Conservation (phyloP, 1,140 invertebrate species). For the Periplaneta americana region DNA sequence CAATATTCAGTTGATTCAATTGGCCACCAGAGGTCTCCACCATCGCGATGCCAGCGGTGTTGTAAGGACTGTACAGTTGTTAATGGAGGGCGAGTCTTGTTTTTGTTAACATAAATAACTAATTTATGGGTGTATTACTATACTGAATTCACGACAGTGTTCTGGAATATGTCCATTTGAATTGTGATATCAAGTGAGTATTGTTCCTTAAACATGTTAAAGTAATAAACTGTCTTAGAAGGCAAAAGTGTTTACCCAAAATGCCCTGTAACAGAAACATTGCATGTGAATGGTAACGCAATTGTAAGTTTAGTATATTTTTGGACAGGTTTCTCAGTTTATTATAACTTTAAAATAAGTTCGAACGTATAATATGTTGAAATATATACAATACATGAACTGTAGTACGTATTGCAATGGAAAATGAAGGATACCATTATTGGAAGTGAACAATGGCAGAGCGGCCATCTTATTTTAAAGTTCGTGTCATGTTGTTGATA, state of each 20-base stretch:
- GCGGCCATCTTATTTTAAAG: background rate
- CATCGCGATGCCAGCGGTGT: background rate
- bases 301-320: no score
- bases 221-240: background rate
- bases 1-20: background rate
- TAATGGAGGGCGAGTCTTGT: background rate
- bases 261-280: background rate
- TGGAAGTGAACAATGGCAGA: background rate
- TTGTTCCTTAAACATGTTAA: background rate
- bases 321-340: no score
- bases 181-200: background rate
- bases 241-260: background rate
- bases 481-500: background rate
- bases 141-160: no score
- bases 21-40: background rate
- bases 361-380: no score
- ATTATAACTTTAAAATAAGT: no score
- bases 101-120: background rate
- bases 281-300: background rate
- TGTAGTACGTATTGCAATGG: background rate
- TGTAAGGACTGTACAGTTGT: background rate
- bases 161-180: no score
- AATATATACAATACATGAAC: no score
- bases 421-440: background rate
- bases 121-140: no score